Evolutionary conservation across 1,140 invertebrate species (phyloP), one percentile per base, ranked within the genome.

Genomic region (Drosophila novamexicana): DNA sequence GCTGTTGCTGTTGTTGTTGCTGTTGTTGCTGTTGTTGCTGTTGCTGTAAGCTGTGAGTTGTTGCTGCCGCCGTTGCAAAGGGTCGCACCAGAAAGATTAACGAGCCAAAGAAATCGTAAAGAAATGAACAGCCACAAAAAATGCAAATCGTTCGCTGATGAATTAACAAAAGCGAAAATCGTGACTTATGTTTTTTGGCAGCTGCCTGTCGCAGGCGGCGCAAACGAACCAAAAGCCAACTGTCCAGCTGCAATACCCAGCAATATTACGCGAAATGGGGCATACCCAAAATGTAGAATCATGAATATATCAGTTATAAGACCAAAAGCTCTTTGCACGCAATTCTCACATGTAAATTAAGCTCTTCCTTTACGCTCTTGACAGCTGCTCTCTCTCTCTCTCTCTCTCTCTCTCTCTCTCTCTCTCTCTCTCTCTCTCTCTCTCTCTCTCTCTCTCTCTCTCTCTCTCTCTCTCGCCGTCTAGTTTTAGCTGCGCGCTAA

Each of bases 121-220:
- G 84, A 84, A 89, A 89, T 84, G 77, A 77, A 89, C 45, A 54
- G 47, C 47, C 65, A 73, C 69, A 67, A 72, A 75, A 90, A 90
- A 90, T 90, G 88, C 88, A 90, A 90, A 90, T 90, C 90, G 82
- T 90, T 86, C 80, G 88, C 85, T 90, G 86, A 90, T 90, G 88
- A 90, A 90, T 90, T 90, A 90, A 90, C 88, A 90, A 90, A 90
- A 90, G 88, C 86, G 70, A 89, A 90, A 90, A 90, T 90, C 88
- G 88, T 90, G 88, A 90, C 88, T 90, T 90, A 90, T 90, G 88
- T 86, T 90, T 90, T 90, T 90, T 90, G 88, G 88, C 88, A 90
- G 86, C 86, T 90, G 86, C 86, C 78, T 79, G 79, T 70, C 56
- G 62, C 56, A 50, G 50, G 62, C 73, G 52, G 22, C 54, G 50